Evolutionary conservation across 2,888 invertebrate species (phyloP).

Genomic region (Andrena dorsata): DNA sequence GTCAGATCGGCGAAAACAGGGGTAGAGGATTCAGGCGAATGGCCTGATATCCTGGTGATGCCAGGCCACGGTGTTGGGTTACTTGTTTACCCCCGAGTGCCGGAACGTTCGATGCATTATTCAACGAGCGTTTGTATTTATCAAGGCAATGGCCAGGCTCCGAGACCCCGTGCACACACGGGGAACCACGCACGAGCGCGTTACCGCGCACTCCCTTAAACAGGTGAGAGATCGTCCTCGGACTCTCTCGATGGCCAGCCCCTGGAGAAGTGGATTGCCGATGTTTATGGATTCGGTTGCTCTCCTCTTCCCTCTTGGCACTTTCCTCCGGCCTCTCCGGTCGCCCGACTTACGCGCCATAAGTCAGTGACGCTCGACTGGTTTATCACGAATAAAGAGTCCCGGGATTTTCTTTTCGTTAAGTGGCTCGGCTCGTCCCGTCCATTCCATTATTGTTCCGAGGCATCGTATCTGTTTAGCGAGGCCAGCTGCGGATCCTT

Average conservation of each 20-base stretch:
- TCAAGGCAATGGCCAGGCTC: conserved; percentile 79
- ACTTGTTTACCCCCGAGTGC: conserved; percentile 77
- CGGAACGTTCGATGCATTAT: conserved; percentile 79
- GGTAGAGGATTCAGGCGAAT: conserved; percentile 64
- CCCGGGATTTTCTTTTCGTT: conserved; percentile 32
- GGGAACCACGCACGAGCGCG: conserved; percentile 36
- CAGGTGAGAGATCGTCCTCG: conserved; percentile 64
- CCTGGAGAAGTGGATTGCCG: conserved; percentile 59
- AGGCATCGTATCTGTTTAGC: neutral
- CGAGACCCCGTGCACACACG: conserved; percentile 31
- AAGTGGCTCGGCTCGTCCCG: conserved; percentile 22
- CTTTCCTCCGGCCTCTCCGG: neutral
- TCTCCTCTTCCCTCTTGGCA: neutral
- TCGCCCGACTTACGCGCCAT: conserved; percentile 42
- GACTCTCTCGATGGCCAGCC: conserved; percentile 24
- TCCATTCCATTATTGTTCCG: conserved; percentile 24
- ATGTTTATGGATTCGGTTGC: conserved; percentile 61
- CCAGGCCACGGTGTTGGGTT: conserved; percentile 74
- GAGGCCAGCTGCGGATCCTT: too few species aligned
- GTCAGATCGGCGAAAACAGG: conserved; percentile 9
- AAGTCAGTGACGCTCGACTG: conserved; percentile 55
- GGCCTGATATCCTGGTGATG: conserved; percentile 67
- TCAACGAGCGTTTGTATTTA: conserved; percentile 81
- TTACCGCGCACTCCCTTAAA: conserved; percentile 58
- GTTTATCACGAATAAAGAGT: conserved; percentile 33